phyloP scores from a whole-genome alignment of 2,888 invertebrate genomes.

The Anodontia alba region DNA sequence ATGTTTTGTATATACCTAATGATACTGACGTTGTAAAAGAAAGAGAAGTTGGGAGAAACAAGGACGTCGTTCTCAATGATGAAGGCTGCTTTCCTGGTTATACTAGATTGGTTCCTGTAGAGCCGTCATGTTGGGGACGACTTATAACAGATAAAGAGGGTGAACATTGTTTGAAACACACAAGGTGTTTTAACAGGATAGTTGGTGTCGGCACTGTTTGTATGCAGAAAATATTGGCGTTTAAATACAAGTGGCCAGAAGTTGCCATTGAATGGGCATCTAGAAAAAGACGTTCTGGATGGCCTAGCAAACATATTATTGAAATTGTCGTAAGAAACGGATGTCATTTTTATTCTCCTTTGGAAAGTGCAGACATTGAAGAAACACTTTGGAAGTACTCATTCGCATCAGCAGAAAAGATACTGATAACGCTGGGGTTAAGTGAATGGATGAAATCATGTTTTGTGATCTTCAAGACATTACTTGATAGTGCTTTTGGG shows the following conservation, averaged over 20 bases:
- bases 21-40: slow-evolving; percentile 6
- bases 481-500: not conserved
- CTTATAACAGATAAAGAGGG: not conserved
- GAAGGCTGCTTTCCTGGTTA: slow-evolving; percentile 1
- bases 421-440: not conserved
- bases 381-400: slow-evolving; percentile 18
- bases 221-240: slow-evolving; percentile 7
- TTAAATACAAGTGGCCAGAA: slow-evolving; percentile 24
- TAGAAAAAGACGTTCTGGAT: slow-evolving; percentile 11
- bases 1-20: not conserved
- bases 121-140: slow-evolving; percentile 1
- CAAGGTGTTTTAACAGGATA: not conserved
- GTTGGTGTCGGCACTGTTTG: not conserved
- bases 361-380: not conserved
- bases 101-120: not conserved
- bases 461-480: not conserved
- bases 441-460: not conserved
- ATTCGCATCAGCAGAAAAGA: slow-evolving; percentile 10
- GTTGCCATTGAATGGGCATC: slow-evolving; percentile 27
- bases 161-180: not conserved
- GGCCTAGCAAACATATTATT: slow-evolving; percentile 18
- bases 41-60: not conserved
- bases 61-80: not conserved
- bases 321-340: slow-evolving; percentile 4
- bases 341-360: not conserved